These are phyloP conservation scores for Hozukius guyotensis DNA, from an alignment of 2,797 vertebrate genomes.

Conservation along the genomic window DNA sequence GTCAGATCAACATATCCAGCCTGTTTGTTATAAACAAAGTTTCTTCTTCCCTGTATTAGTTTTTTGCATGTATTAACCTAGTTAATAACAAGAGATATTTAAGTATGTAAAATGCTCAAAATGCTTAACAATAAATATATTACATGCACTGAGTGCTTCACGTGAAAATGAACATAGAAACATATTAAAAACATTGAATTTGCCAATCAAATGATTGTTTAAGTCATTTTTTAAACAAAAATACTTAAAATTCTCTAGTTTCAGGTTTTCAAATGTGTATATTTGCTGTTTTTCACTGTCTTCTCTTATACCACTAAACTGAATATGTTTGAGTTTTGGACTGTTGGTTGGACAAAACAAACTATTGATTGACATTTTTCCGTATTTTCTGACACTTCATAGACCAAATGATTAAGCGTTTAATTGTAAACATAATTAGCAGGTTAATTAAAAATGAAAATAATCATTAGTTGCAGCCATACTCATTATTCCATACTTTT, in stretches of 20 bases:
- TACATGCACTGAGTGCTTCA: no score
- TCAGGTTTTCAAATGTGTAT: background rate
- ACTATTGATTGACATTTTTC: background rate
- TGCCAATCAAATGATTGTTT: background rate
- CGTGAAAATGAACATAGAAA: background rate
- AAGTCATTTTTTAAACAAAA: background rate
- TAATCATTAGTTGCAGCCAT: background rate
- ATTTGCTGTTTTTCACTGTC: background rate
- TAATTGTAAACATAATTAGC: fast-evolving
- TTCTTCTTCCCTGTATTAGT: background rate
- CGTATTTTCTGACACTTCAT: no score
- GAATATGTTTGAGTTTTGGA: no score
- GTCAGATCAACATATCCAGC: background rate
- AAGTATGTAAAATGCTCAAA: background rate
- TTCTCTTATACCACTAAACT: background rate
- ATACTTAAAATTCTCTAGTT: no score
- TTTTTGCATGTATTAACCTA: background rate
- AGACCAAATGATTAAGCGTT: background rate
- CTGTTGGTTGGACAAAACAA: background rate
- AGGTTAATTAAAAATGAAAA: background rate
- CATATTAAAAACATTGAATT: background rate
- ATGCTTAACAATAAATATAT: no score
- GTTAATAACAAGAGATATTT: background rate
- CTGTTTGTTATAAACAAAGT: background rate
- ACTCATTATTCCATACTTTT: background rate